Evolutionary conservation across 2,113 vertebrate species (phyloP).

Genomic region (Tiliqua scincoides): DNA sequence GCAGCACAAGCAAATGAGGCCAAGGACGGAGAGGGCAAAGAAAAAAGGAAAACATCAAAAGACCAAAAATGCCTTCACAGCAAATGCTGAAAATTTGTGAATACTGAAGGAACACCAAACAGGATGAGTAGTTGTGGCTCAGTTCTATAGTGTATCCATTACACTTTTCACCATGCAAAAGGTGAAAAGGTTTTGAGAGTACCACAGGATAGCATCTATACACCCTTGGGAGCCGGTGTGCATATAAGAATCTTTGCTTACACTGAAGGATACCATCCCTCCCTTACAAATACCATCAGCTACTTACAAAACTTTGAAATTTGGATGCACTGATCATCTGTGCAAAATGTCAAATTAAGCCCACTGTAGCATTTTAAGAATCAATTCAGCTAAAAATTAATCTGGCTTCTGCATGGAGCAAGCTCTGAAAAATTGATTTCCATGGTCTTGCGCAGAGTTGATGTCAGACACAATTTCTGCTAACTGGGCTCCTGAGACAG

Average conservation of each 20-base stretch:
- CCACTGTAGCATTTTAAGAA: constrained; percentile 42
- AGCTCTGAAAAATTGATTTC: constrained; percentile 4
- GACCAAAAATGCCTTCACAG: background rate
- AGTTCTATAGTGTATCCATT: background rate
- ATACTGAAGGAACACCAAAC: background rate
- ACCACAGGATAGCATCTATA: background rate
- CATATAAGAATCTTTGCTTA: background rate
- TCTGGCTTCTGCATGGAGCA: constrained; percentile 18
- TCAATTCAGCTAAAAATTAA: constrained; percentile 20
- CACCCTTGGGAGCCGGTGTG: background rate
- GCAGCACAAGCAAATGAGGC: background rate
- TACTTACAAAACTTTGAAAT: background rate
- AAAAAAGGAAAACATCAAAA: background rate
- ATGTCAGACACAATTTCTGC: constrained; percentile 28
- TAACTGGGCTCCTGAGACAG: constrained; percentile 6
- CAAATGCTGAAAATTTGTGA: background rate
- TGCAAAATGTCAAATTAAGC: constrained; percentile 3
- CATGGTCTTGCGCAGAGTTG: background rate
- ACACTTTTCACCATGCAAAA: background rate
- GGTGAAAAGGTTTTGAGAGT: background rate
- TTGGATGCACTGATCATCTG: background rate
- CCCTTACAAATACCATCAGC: background rate
- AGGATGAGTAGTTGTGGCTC: background rate
- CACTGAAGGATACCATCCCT: background rate
- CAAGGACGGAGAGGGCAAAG: background rate